These are phyloP conservation scores for Lysiphlebus fabarum DNA, from an alignment of 1,140 invertebrate species.

Conservation along the genomic window DNA sequence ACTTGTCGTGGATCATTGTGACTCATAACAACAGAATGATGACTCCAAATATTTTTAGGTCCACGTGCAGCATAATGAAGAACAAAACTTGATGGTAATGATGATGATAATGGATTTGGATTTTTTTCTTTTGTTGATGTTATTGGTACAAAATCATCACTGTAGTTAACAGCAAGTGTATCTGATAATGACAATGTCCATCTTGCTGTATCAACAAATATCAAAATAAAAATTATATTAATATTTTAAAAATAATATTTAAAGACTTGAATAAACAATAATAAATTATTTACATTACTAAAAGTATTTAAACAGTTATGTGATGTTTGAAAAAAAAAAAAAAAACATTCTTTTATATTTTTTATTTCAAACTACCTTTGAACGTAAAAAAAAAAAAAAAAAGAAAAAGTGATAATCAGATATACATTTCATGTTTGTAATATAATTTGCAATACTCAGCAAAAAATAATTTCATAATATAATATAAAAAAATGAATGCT, in stretches of 20 bases:
- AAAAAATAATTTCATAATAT: slow-evolving; percentile 3
- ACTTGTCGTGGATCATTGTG: slow-evolving; percentile 63
- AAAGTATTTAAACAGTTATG: background rate
- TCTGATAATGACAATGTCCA: slow-evolving; percentile 56
- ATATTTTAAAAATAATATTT: background rate
- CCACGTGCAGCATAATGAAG: slow-evolving; percentile 63
- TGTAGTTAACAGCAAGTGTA: slow-evolving; percentile 56
- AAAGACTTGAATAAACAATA: background rate
- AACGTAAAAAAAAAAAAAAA: too few species aligned
- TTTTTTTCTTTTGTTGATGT: slow-evolving; percentile 31
- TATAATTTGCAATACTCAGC: slow-evolving; percentile 4
- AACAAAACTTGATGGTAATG: slow-evolving; percentile 57
- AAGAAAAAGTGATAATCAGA: slow-evolving; percentile 4
- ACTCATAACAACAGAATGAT: slow-evolving; percentile 59
- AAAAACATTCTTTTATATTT: background rate
- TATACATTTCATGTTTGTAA: slow-evolving; percentile 7
- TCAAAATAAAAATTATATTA: slow-evolving; percentile 4
- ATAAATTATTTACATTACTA: background rate
- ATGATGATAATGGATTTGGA: slow-evolving; percentile 32
- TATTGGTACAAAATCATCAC: slow-evolving; percentile 42
- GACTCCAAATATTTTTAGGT: slow-evolving; percentile 61
- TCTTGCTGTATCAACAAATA: slow-evolving; percentile 50
- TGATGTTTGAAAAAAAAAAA: too few species aligned
- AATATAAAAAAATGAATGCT: too few species aligned
- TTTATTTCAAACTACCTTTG: background rate